Evolutionary conservation across 1,140 invertebrate species (phyloP), one percentile per base, ranked within the genome.

Genomic region (Danaus plexippus): DNA sequence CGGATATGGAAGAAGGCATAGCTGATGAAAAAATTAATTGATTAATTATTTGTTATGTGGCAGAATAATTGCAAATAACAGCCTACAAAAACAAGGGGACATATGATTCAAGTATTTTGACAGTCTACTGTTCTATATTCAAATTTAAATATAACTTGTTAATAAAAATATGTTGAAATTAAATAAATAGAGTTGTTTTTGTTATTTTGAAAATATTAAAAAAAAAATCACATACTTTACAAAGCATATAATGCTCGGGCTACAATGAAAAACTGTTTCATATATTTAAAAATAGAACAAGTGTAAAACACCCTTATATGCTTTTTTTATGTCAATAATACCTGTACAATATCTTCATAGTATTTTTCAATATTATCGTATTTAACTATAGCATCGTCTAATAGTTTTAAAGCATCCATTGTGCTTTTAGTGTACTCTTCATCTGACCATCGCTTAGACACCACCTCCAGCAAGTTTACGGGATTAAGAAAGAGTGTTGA

Each of bases 341-440:
- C 73, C 47, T 61, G n/a, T 9, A 65, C 62, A 55, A 76, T 66
- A 11, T 70, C 47, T 22, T 66, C 59, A 51, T 63, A 65, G 41
- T 70, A 64, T 9, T 49, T 54, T 8, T 63, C 46, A 10, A 43
- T 42, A 9, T 47, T 47, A 2, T 43, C 18, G 49, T 59, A 54
- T 4, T 68, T 66, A 6, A 43, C 41, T 3, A 69, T 52, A 13
- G 66, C 41, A 45, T 58, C 40, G 10, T 42, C 9, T 11, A 68
- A 47, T 10, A 68, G 13, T 11, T 52, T 57, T 9, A 68, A 48
- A 0, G 63, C 41, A 0, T 63, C 59, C 7, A 50, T 18, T 6
- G 61, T 41, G 10, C 12, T 41, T n/a, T 45, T 47, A 9, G 40
- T 18, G 56, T 61, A 67, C 5, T 41, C 47, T 0, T 45, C 45